Evolutionary conservation across 1,140 invertebrate species (phyloP), one percentile per base, ranked within the genome.

Genomic region (Lethocerus indicus): DNA sequence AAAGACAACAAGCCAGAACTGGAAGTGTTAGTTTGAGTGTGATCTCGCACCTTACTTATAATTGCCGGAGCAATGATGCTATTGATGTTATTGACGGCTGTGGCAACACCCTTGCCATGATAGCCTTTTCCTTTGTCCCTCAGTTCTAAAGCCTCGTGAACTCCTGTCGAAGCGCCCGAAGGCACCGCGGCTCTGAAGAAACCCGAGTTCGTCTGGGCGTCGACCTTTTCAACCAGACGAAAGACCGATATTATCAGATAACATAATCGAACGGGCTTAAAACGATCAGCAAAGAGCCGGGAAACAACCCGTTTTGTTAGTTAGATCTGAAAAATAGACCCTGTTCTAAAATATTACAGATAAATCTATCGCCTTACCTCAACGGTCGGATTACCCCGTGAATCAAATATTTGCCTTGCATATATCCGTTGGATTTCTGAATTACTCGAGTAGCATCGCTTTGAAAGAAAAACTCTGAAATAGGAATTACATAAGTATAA

Each of bases 341-440:
- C 29, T 32, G 9, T n/a, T 32, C 9, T 32, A 9, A 12, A 32
- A 32, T 32, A n/a, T n/a, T n/a, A n/a, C n/a, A n/a, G 29, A 9
- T 12, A 32, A 32, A 32, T 9, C n/a, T 9, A 32, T n/a, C 9
- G 9, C n/a, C 44, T 60, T 60, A 73, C 95, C 70, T 98, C 95
- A 41, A 98, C 90, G 40, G 95, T 98, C 52, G 95, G 95, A 64
- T 98, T 98, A 52, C 95, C 95, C 69, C 95, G 84, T 55, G 92
- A 97, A 68, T 98, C 95, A 67, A 88, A 98, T 65, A 98, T 98
- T 70, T 94, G 87, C 67, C 94, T 85, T 54, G 94, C 93, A 59
- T 84, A 79, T 62, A 98, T 86, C 51, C 83, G 77, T 66, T 81
- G 75, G 62, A 87, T 81, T n/a, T n/a, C n/a, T n/a, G n/a, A n/a